Evolutionary conservation across 1,140 invertebrate genomes (phyloP).

Genomic region (Drosophila malerkotliana): DNA sequence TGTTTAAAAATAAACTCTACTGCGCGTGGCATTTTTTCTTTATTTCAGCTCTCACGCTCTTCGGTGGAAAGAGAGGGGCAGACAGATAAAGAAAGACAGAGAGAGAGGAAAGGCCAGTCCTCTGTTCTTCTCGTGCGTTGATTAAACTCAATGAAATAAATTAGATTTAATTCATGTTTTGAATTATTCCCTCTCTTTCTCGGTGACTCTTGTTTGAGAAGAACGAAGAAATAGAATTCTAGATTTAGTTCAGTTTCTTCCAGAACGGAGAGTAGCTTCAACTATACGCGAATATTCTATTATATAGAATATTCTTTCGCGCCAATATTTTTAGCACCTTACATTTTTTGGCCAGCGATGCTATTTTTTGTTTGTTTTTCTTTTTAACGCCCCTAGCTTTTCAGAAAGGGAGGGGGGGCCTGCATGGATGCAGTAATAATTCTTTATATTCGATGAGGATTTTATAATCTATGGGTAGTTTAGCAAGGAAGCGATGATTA

Average conservation of each 20-base stretch:
- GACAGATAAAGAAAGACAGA: neutral
- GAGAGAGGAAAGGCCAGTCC: neutral
- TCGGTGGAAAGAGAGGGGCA: neutral
- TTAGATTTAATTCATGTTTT: constrained; percentile 74
- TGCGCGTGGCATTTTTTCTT: constrained; percentile 75
- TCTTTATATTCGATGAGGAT: constrained; percentile 10
- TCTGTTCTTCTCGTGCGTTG: constrained; percentile 40
- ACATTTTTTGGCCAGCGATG: constrained; percentile 16
- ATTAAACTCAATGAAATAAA: constrained; percentile 71
- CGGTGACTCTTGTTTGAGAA: neutral
- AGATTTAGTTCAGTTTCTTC: neutral
- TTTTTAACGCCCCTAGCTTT: constrained; percentile 60
- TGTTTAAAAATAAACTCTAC: constrained; percentile 77
- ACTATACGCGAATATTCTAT: too few relatives aligned
- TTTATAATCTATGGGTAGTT: constrained; percentile 11
- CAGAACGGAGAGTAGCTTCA: neutral
- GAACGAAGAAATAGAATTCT: neutral
- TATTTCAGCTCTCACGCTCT: constrained; percentile 24
- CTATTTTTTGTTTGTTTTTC: constrained; percentile 51
- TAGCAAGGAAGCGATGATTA: too few relatives aligned
- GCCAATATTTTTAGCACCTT: constrained; percentile 71
- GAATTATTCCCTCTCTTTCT: neutral
- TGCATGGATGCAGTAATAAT: constrained; percentile 47
- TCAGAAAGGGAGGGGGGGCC: constrained; percentile 9
- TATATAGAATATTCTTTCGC: constrained; percentile 39